These are phyloP conservation scores for Eutolmus rufibarbis DNA, from an alignment of 2,888 invertebrate species.

Conservation along the genomic window DNA sequence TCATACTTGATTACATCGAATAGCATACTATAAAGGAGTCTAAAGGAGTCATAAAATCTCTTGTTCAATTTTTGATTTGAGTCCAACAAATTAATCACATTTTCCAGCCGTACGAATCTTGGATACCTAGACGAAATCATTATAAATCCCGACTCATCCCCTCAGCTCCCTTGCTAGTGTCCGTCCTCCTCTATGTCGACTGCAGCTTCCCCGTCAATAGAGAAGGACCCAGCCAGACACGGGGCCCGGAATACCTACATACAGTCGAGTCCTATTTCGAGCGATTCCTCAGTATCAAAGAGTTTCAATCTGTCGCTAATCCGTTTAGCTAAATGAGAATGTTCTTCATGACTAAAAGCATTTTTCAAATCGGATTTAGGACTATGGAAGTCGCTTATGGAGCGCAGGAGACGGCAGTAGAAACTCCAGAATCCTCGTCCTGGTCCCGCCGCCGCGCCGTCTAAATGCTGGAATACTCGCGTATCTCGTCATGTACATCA, in stretches of 20 bases:
- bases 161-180: background rate
- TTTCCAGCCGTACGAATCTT: background rate
- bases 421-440: background rate
- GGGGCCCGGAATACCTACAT: background rate
- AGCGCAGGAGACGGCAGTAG: background rate
- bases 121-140: background rate
- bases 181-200: background rate
- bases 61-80: background rate
- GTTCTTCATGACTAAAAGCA: conserved; percentile 34
- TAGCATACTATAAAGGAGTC: background rate
- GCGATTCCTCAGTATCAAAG: background rate
- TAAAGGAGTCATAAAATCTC: background rate
- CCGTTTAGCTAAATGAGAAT: conserved; percentile 34
- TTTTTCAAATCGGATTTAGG: conserved; percentile 31
- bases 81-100: conserved; percentile 10
- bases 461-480: background rate
- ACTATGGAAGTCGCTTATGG: background rate
- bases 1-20: background rate
- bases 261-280: background rate
- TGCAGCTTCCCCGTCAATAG: background rate
- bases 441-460: background rate
- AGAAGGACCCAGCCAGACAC: background rate
- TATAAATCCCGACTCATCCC: background rate
- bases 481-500: conserved; percentile 1
- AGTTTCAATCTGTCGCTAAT: conserved; percentile 32